phyloP scores from a whole-genome alignment of 2,888 invertebrate species.

The Conops quadrifasciatus region DNA sequence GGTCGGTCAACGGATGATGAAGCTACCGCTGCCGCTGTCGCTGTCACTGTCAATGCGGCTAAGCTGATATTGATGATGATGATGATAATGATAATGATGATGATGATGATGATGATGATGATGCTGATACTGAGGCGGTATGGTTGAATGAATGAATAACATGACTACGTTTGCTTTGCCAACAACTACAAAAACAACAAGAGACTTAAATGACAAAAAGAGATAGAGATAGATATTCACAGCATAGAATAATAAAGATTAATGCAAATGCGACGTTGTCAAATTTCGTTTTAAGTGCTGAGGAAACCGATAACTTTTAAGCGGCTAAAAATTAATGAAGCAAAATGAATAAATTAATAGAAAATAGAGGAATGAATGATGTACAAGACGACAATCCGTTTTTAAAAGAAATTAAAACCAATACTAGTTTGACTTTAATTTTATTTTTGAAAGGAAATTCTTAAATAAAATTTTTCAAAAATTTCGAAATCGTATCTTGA shows the following conservation, averaged over 20 bases:
- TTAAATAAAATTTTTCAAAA: too few species aligned
- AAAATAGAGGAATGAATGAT: background rate
- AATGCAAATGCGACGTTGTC: conserved; percentile 21
- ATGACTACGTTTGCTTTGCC: conserved; percentile 10
- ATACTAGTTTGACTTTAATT: too few species aligned
- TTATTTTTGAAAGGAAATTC: too few species aligned
- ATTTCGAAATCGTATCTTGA: too few species aligned
- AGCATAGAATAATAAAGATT: background rate
- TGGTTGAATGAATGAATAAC: background rate
- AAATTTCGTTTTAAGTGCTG: conserved; percentile 1
- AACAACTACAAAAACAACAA: background rate
- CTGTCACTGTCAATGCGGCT: background rate
- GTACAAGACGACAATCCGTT: background rate
- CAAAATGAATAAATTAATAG: background rate
- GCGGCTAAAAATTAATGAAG: background rate
- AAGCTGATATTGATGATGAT: background rate
- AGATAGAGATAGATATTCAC: background rate
- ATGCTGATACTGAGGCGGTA: background rate
- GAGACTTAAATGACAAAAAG: background rate
- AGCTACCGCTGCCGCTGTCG: background rate
- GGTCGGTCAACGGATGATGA: background rate
- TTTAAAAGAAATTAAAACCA: background rate
- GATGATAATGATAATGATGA: background rate
- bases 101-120: background rate
- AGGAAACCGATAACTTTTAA: background rate